These are phyloP conservation scores for Chroicocephalus ridibundus DNA, from an alignment of 2,113 vertebrate species.

Conservation along the genomic window DNA sequence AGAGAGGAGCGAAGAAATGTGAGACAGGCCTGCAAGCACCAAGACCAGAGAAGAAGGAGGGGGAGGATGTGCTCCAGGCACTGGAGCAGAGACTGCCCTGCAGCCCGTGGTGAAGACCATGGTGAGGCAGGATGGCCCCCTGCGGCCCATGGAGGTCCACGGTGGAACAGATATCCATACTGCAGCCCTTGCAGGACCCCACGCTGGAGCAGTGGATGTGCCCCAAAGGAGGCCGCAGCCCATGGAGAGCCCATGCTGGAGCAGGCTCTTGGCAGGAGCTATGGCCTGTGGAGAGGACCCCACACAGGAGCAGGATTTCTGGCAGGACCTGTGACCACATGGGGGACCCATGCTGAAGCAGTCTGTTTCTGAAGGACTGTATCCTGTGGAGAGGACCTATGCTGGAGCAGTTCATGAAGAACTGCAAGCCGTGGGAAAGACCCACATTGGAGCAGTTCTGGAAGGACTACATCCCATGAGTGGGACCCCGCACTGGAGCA, in stretches of 20 bases:
- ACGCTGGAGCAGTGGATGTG: neutral
- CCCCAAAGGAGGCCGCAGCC: neutral
- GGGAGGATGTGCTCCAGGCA: neutral
- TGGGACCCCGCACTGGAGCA: neutral
- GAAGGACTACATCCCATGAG: neutral
- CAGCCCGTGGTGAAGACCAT: too few relatives aligned
- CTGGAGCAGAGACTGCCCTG: neutral
- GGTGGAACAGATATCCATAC: neutral
- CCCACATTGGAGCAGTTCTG: neutral
- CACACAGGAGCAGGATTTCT: neutral
- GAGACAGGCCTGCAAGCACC: neutral
- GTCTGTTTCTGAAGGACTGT: neutral
- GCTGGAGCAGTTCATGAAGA: neutral
- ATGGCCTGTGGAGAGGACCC: neutral
- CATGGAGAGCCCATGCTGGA: fast-evolving
- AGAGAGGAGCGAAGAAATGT: neutral
- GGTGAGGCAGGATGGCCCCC: neutral
- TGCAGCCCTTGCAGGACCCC: neutral
- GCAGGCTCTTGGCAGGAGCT: neutral
- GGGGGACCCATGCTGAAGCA: neutral
- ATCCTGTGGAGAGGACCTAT: neutral
- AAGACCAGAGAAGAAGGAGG: neutral
- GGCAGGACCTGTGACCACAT: neutral
- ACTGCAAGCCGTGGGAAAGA: neutral
- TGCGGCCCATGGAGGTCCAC: neutral